phyloP scores from a whole-genome alignment of 2,888 invertebrate species.

The Sialis lutaria region DNA sequence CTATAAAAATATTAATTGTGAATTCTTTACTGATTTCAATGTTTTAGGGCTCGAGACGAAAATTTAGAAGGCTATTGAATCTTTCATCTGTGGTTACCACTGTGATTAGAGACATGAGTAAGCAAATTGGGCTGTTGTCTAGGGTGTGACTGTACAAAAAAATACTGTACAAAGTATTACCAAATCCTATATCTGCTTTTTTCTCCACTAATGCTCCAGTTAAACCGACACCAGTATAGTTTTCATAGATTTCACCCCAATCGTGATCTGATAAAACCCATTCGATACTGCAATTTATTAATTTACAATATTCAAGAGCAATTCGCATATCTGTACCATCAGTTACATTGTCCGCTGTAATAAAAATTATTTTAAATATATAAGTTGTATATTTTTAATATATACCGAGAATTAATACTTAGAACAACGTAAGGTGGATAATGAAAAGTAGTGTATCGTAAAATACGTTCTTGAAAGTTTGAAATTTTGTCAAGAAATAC shows the following conservation, averaged over 20 bases:
- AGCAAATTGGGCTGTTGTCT: too few relatives aligned
- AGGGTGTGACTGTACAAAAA: too few relatives aligned
- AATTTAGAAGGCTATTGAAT: too few relatives aligned
- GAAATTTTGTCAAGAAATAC: background rate
- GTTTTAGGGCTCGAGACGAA: too few relatives aligned
- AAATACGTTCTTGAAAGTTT: background rate
- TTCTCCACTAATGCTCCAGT: background rate
- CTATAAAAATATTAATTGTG: background rate
- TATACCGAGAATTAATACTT: background rate
- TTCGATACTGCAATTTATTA: background rate
- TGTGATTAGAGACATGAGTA: too few relatives aligned
- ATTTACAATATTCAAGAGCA: background rate
- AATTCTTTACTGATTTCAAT: background rate
- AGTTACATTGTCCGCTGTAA: background rate
- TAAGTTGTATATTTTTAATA: background rate
- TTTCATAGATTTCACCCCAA: background rate
- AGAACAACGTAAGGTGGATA: background rate
- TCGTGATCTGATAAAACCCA: background rate
- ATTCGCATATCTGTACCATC: slow-evolving; percentile 1
- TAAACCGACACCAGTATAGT: background rate
- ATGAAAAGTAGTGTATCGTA: background rate
- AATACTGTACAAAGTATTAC: too few relatives aligned
- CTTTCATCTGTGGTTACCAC: too few relatives aligned
- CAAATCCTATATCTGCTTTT: background rate
- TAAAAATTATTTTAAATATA: background rate